Evolutionary conservation across 2,888 invertebrate species (phyloP).

Genomic region (Tetrapedia diversipes): DNA sequence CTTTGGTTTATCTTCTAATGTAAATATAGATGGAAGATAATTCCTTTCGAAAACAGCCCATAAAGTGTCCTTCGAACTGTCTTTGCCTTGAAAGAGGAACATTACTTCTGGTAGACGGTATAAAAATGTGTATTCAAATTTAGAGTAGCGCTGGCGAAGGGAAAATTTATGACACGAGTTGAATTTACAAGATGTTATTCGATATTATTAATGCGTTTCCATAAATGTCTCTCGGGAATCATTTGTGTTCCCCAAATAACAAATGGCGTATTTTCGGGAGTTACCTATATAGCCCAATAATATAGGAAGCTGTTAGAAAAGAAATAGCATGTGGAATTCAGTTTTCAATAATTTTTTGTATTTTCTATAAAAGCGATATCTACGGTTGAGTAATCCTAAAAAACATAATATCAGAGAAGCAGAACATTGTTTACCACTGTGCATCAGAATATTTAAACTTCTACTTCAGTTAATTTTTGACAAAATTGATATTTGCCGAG

Average conservation of each 20-base stretch:
- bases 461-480: constrained; percentile 1
- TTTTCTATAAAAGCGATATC: too few species aligned
- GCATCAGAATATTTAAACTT: neutral
- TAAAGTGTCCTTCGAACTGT: neutral
- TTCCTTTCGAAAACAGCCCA: constrained; percentile 49
- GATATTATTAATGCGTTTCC: neutral
- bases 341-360: too few species aligned
- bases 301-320: too few species aligned
- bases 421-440: neutral
- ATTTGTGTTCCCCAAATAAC: neutral
- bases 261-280: neutral
- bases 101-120: neutral
- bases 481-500: neutral
- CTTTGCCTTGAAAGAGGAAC: neutral
- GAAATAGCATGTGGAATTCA: too few species aligned
- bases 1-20: constrained; percentile 46
- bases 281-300: too few species aligned
- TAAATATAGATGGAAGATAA: constrained; percentile 42
- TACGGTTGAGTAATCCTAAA: too few species aligned
- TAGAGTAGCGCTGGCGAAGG: neutral
- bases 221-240: neutral
- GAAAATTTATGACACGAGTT: neutral
- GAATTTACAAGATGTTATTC: neutral
- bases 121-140: neutral
- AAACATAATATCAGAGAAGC: too few species aligned